Base-by-base conservation (phyloP, 1,140 invertebrate genomes). In the Brachionus rotundiformis region DNA sequence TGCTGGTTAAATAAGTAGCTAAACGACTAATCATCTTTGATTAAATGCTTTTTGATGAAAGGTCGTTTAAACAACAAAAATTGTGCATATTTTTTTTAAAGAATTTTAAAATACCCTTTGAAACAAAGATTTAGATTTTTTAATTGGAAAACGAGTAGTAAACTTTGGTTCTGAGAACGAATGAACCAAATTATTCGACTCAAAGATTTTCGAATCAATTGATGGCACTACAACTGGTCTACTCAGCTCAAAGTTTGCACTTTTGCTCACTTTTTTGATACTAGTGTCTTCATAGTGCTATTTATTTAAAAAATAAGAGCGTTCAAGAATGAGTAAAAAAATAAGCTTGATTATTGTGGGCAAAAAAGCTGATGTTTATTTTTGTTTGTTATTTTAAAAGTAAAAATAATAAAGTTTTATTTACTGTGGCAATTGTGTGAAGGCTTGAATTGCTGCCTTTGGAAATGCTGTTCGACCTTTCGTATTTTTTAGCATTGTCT, bases 241-340 rank as follows among this genome's bases (percentile, higher is more conserved):
- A 36, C 25, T 29, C 61, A 33, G 13, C 29, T 29, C 61, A 63
- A 63, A 63, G 29, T 33, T 63, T 63, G 61, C 61, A 33, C 61
- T 63, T 11, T 63, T 63, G 61, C 61, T 63, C 61, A 63, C 25
- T 29, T 29, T 63, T 63, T 63, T 63, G n/a, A 29, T 63, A 29
- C 61, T 63, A 63, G 29, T 68, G 27, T 68, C 29, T 36, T 68
- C 63, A 68, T 44, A 73, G 68, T 73, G 36, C 68, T 73, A 44
- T 25, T n/a, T 41, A 25, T 41, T 73, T 44, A 31, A 44, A 41
- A 73, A 73, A 73, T 23, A 73, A 44, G 29, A 73, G 16, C 19
- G 13, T 25, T 44, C 41, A 44, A 73, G 41, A 41, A 41, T 31
- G 10, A 44, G 23, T 31, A 25, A 23, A 73, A 68, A 19, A 73